phyloP scores from a whole-genome alignment of 2,888 invertebrate species.

The Athripsodes cinereus region DNA sequence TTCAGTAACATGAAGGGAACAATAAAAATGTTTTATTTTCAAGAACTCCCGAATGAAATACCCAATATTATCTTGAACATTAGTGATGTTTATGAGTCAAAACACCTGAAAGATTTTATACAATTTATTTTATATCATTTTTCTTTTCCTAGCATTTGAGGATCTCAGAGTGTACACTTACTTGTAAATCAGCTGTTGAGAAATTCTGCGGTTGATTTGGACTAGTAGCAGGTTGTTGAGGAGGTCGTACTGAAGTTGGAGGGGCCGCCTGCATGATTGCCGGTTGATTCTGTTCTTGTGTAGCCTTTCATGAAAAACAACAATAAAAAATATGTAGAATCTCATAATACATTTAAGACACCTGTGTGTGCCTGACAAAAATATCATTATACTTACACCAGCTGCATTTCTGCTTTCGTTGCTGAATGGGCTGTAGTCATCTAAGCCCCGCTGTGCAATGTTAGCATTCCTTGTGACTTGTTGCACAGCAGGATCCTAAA shows the following conservation, averaged over 20 bases:
- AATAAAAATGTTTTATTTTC: too few relatives aligned
- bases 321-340: neutral
- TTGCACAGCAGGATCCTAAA: constrained; percentile 91
- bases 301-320: neutral
- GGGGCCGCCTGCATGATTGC: constrained; percentile 80
- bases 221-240: constrained; percentile 45
- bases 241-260: constrained; percentile 56
- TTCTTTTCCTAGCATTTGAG: too few relatives aligned
- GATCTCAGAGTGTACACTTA: too few relatives aligned
- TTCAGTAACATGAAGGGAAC: too few relatives aligned
- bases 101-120: too few relatives aligned
- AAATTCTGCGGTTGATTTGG: constrained; percentile 48
- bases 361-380: too few relatives aligned
- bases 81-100: too few relatives aligned
- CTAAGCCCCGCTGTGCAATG: constrained; percentile 69
- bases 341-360: too few relatives aligned
- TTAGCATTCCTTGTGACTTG: constrained; percentile 76
- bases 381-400: constrained; percentile 29
- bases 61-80: too few relatives aligned
- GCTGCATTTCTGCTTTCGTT: constrained; percentile 43
- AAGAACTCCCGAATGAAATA: too few relatives aligned
- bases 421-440: constrained; percentile 95
- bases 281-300: constrained; percentile 54
- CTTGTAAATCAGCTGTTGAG: constrained; percentile 72
- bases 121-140: too few relatives aligned